Percentiles rank a stretch among this genome's conserved stretches.
These are phyloP conservation scores for Nomada goodeniana DNA, from an alignment of 2,888 invertebrate genomes.

Conservation along the genomic window DNA sequence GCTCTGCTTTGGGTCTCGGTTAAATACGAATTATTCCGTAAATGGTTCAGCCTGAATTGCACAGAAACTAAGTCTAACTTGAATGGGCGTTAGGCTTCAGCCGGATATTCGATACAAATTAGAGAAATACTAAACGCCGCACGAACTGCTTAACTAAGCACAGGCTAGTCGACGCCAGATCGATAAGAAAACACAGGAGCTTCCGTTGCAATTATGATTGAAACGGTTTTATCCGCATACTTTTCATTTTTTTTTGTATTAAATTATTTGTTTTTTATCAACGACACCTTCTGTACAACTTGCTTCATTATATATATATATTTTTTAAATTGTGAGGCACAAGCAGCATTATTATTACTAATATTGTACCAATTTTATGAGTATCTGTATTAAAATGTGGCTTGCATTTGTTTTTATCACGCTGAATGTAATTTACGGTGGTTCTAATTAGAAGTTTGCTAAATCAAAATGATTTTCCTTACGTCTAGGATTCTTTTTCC, in stretches of 20 bases:
- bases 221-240: conserved; percentile 1
- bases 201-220: neutral
- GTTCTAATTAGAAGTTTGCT: neutral
- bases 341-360: too few species aligned
- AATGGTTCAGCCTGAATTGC: conserved; percentile 19
- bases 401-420: too few species aligned
- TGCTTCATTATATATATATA: too few species aligned
- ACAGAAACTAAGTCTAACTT: conserved; percentile 6
- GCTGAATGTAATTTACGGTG: too few species aligned
- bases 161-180: neutral
- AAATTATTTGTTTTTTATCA: neutral
- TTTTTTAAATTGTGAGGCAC: too few species aligned
- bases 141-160: neutral
- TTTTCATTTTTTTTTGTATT: neutral
- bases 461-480: neutral
- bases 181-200: neutral
- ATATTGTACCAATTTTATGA: too few species aligned
- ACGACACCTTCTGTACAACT: too few species aligned
- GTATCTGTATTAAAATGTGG: too few species aligned
- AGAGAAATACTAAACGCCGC: neutral
- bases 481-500: neutral
- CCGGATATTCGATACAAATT: conserved; percentile 4
- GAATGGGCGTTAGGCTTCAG: neutral
- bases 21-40: conserved; percentile 31
- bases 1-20: neutral